Conservation (phyloP, 1,140 invertebrate genomes). For the Semibalanus balanoides region DNA sequence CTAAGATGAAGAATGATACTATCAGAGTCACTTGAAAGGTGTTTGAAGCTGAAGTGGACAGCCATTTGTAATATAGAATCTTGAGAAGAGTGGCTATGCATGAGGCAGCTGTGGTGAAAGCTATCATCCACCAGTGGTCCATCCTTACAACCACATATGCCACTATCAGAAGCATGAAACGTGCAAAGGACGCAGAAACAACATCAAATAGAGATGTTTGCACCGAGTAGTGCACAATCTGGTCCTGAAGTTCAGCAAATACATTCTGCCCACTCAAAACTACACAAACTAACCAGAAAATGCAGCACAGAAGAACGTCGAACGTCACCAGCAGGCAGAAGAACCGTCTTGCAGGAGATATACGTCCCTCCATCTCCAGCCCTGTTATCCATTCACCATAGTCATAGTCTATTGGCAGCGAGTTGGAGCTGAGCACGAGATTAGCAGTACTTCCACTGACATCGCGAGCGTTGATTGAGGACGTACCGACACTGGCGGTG, state of each 20-base stretch:
- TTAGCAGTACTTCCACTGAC: not conserved
- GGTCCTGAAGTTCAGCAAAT: not conserved
- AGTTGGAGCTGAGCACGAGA: not conserved
- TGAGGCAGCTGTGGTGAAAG: not conserved
- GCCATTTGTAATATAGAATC: not conserved
- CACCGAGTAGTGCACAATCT: not conserved
- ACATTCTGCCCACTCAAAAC: not conserved
- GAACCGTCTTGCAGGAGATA: not conserved
- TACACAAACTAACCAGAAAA: conserved; percentile 1
- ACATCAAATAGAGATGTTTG: not conserved
- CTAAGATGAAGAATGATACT: not conserved
- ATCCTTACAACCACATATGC: not conserved
- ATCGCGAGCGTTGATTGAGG: not conserved
- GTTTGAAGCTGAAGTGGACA: not conserved
- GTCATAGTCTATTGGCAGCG: not conserved
- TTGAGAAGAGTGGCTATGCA: not conserved
- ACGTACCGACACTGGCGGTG: not conserved
- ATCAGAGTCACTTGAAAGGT: not conserved
- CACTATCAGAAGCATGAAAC: not conserved
- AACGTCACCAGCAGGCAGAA: not conserved
- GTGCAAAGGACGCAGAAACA: not conserved
- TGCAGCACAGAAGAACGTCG: not conserved
- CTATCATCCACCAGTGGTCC: not conserved
- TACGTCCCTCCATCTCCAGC: not conserved
- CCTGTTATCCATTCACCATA: not conserved